phyloP scores from a whole-genome alignment of 2,888 invertebrate species.

The Drosophila tripunctata region DNA sequence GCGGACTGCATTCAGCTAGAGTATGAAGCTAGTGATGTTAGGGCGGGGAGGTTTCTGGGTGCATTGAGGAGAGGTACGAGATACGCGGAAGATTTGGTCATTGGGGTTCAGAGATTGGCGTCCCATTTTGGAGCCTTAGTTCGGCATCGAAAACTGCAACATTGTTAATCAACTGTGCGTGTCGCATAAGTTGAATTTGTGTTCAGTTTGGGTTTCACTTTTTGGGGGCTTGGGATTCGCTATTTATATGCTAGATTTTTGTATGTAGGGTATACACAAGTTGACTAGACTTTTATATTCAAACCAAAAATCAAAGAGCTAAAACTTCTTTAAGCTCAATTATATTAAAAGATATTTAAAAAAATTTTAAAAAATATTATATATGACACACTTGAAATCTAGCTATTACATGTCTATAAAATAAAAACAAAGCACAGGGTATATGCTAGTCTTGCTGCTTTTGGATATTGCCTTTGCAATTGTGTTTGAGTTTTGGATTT shows the following conservation, averaged over 20 bases:
- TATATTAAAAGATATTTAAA: no score
- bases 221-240: background rate
- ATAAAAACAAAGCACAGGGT: background rate
- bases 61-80: background rate
- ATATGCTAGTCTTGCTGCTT: background rate
- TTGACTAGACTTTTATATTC: no score
- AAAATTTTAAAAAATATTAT: no score
- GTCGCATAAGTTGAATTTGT: slow-evolving; percentile 63
- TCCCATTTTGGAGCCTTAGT: slow-evolving; percentile 23
- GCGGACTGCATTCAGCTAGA: slow-evolving; percentile 18
- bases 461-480: background rate
- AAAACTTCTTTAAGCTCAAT: no score
- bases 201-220: slow-evolving; percentile 7
- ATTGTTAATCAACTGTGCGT: slow-evolving; percentile 76
- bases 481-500: slow-evolving; percentile 6
- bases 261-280: background rate
- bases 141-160: slow-evolving; percentile 64
- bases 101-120: slow-evolving; percentile 35
- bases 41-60: background rate
- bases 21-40: no score
- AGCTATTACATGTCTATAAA: no score
- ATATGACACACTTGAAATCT: no score
- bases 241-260: background rate
- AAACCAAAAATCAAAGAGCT: no score
- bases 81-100: background rate